These are phyloP conservation scores for Stercorarius parasiticus DNA, from an alignment of 2,113 vertebrate genomes.

Conservation along the genomic window DNA sequence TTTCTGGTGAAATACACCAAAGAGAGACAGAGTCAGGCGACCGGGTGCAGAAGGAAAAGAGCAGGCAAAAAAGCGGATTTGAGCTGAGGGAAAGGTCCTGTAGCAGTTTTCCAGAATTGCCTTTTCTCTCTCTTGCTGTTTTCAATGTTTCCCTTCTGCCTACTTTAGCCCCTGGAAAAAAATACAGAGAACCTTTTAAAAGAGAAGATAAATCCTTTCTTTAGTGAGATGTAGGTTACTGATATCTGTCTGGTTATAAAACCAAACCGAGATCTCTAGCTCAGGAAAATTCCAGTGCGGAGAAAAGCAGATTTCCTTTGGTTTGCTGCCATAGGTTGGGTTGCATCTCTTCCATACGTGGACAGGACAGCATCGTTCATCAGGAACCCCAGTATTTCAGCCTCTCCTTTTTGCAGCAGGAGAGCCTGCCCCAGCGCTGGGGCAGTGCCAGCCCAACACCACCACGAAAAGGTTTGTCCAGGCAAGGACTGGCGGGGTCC, in stretches of 20 bases:
- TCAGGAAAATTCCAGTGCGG: conserved; percentile 9
- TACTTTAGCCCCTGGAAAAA: neutral
- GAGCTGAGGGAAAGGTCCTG: neutral
- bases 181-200: conserved; percentile 33
- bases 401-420: neutral
- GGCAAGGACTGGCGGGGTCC: neutral
- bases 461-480: neutral
- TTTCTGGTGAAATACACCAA: conserved; percentile 1
- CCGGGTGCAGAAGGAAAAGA: neutral
- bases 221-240: conserved; percentile 32
- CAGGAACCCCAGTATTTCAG: neutral
- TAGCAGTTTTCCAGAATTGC: neutral
- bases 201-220: conserved; percentile 19
- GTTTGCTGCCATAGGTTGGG: neutral
- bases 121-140: neutral
- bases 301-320: neutral
- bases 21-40: neutral
- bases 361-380: neutral
- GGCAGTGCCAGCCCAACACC: neutral
- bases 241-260: conserved; percentile 42
- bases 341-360: neutral
- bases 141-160: neutral
- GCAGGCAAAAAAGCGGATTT: neutral
- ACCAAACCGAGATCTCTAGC: neutral
- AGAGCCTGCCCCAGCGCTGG: neutral